A percentile compares a stretch with the other conserved stretches of the same genome.
Evolutionary conservation across 1,140 invertebrate genomes (phyloP).

Genomic region (Andrena cerasifolii): DNA sequence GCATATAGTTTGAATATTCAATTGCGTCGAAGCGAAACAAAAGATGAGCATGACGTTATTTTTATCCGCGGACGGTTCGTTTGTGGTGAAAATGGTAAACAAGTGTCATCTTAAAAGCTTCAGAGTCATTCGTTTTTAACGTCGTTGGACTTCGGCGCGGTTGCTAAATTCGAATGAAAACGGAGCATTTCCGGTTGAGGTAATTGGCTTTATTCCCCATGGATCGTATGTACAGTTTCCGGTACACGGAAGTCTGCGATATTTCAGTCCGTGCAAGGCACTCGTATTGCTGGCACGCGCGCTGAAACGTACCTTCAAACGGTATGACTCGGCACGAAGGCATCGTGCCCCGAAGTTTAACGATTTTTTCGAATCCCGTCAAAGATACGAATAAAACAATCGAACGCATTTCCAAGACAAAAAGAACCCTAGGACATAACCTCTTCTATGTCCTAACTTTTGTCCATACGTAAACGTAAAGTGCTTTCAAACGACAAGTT

Average conservation of each 20-base stretch:
- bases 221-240: constrained; percentile 11
- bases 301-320: background rate
- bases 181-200: background rate
- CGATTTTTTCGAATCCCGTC: too few species aligned
- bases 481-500: background rate
- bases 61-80: constrained; percentile 4
- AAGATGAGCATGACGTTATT: background rate
- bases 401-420: background rate
- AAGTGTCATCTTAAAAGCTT: background rate
- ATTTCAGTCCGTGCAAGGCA: background rate
- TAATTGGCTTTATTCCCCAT: background rate
- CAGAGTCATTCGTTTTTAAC: too few species aligned
- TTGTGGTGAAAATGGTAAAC: background rate
- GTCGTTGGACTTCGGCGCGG: too few species aligned
- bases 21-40: background rate
- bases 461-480: background rate
- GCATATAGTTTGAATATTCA: constrained; percentile 1
- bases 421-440: background rate
- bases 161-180: background rate
- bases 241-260: constrained; percentile 11
- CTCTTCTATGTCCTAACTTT: background rate
- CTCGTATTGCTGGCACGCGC: constrained; percentile 11
- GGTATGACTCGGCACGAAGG: background rate
- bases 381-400: too few species aligned
- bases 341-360: background rate